Base-by-base conservation (phyloP, 2,888 invertebrate genomes). In the Mimachlamys varia region DNA sequence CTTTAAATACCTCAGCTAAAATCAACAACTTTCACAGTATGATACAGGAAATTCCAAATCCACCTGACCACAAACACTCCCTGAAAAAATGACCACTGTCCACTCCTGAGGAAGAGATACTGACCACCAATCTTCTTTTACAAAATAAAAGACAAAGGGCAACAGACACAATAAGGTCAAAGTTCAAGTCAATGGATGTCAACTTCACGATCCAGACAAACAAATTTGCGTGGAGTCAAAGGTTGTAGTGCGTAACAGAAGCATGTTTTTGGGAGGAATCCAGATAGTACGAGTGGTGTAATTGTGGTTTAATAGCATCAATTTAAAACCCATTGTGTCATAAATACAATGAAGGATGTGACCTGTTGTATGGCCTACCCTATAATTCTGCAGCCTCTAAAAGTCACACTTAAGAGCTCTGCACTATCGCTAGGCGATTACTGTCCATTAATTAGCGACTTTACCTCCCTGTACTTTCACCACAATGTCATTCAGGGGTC, bases 321-420 rank as follows among this genome's bases (percentile, higher is more conserved):
- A 76, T 76, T 76, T 76, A 76, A 76, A 76, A 76, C 76, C 76
- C 76, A 33, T 76, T 76, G 76, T 76, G 76, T 33, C 76, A 76
- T 76, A 33, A 76, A 76, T 15, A 76, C 76, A 33, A 76, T 76
- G 15, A 13, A 33, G 76, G 15, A 76, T 33, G 2, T 27, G 12
- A 27, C 76, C 33, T 33, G 27, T 27, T 15, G 33, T 27, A 27
- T 2, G 15, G 76, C 10, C n/a, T 33, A 33, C 10, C 33, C 76
- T 76, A 33, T 76, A 76, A 76, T 76, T 76, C 76, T 33, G 2
- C 7, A 27, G 33, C 27, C 76, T 33, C 33, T 76, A 33, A 76
- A 76, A 76, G 76, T 76, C 76, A 76, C 33, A 76, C 76, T 76
- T 76, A 76, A 27, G 76, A 33, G 33, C 12, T 76, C 76, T 33